phyloP scores from a whole-genome alignment of 2,888 invertebrate species.

The Drosophila paramelanica region DNA sequence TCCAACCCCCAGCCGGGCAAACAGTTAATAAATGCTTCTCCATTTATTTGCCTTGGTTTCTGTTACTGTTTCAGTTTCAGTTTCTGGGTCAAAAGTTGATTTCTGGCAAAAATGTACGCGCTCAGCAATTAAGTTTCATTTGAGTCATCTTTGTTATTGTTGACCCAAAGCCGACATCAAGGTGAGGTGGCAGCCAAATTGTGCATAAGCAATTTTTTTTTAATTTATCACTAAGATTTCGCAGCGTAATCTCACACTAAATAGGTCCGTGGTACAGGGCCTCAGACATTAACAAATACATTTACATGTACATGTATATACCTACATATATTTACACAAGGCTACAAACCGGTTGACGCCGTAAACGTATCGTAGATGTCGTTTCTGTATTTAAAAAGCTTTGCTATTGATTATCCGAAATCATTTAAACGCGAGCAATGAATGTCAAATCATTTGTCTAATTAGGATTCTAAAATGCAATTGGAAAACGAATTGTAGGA shows the following conservation, averaged over 20 bases:
- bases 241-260: conserved; percentile 21
- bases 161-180: conserved; percentile 52
- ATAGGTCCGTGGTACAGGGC: conserved; percentile 22
- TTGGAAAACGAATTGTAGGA: background rate
- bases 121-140: conserved; percentile 60
- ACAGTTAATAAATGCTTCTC: conserved; percentile 27
- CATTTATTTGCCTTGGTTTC: conserved; percentile 31
- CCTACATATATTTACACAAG: conserved; percentile 18
- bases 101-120: conserved; percentile 39
- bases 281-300: conserved; percentile 9
- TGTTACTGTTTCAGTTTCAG: conserved; percentile 11
- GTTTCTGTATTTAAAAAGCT: conserved; percentile 5
- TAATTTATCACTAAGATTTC: conserved; percentile 28
- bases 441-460: background rate
- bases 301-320: background rate
- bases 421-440: background rate
- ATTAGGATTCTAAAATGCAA: background rate
- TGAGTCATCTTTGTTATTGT: conserved; percentile 64
- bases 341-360: conserved; percentile 39
- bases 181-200: conserved; percentile 46
- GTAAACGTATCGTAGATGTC: conserved; percentile 1
- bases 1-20: background rate
- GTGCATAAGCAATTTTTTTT: conserved; percentile 28
- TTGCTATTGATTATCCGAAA: conserved; percentile 3
- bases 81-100: conserved; percentile 55